These are phyloP conservation scores for Antheraea assamensis DNA, from an alignment of 2,888 invertebrate genomes.

Conservation along the genomic window DNA sequence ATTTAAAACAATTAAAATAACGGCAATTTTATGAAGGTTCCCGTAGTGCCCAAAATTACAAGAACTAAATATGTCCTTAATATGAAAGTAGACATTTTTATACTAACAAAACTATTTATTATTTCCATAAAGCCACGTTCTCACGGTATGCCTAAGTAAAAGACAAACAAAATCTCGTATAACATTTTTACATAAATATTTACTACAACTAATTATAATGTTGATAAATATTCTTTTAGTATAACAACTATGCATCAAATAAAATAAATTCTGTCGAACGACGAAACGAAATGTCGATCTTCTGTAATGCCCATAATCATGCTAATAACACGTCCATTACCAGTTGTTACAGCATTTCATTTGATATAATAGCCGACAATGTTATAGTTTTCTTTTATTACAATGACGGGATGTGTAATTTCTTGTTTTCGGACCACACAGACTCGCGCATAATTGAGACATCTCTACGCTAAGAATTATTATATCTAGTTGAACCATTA, in stretches of 20 bases:
- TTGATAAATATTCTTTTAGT: conserved; percentile 12
- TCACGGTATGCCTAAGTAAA: not conserved
- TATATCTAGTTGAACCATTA: conserved; percentile 53
- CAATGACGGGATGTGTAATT: conserved; percentile 57
- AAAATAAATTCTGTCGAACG: conserved; percentile 44
- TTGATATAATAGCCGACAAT: conserved; percentile 69
- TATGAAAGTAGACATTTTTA: not conserved
- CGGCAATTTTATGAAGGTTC: too few relatives aligned
- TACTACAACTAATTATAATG: conserved; percentile 13
- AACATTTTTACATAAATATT: not conserved
- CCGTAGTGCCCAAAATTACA: not conserved
- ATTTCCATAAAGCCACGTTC: not conserved
- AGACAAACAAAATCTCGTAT: not conserved
- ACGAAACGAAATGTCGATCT: conserved; percentile 64
- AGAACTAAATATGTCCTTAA: not conserved
- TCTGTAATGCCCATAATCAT: conserved; percentile 66
- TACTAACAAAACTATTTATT: not conserved
- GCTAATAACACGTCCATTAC: conserved; percentile 74
- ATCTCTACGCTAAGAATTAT: conserved; percentile 64
- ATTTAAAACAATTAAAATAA: too few relatives aligned
- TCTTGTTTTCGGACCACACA: conserved; percentile 71
- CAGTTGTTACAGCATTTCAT: conserved; percentile 65
- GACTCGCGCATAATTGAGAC: conserved; percentile 72
- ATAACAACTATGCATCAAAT: conserved; percentile 24
- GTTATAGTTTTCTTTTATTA: conserved; percentile 71